phyloP scores from a whole-genome alignment of 1,140 invertebrate species.

The Catajapyx aquilonaris region DNA sequence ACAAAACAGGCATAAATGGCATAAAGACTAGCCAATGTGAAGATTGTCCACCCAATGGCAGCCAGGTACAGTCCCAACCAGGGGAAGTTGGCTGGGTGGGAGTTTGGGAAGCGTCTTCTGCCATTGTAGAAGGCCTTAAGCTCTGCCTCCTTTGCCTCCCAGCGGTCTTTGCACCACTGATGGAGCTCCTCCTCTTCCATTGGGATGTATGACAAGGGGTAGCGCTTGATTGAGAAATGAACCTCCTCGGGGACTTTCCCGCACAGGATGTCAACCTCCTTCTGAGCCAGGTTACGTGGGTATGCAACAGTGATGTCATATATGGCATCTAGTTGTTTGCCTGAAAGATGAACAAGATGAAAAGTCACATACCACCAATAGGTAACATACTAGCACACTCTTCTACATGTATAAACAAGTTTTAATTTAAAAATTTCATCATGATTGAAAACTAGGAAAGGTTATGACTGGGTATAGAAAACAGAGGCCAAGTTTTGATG shows the following conservation, averaged over 20 bases:
- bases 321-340: constrained; percentile 39
- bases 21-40: not conserved
- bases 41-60: not conserved
- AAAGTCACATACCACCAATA: too few species aligned
- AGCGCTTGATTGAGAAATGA: constrained; percentile 51
- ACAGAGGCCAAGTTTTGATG: too few species aligned
- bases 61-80: not conserved
- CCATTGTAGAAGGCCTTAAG: not conserved
- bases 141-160: not conserved
- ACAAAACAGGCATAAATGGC: not conserved
- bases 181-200: not conserved
- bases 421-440: too few species aligned
- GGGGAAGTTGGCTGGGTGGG: not conserved
- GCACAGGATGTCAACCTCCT: constrained; percentile 37
- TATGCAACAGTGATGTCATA: constrained; percentile 65
- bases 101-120: not conserved
- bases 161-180: not conserved
- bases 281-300: constrained; percentile 39
- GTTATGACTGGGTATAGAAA: too few species aligned
- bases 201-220: constrained; percentile 9
- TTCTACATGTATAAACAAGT: too few species aligned
- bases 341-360: constrained; percentile 14
- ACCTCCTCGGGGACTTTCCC: constrained; percentile 48
- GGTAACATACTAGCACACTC: too few species aligned
- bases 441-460: too few species aligned